Base-by-base conservation (phyloP, 2,113 vertebrate genomes). In the Phylloscopus trochilus region DNA sequence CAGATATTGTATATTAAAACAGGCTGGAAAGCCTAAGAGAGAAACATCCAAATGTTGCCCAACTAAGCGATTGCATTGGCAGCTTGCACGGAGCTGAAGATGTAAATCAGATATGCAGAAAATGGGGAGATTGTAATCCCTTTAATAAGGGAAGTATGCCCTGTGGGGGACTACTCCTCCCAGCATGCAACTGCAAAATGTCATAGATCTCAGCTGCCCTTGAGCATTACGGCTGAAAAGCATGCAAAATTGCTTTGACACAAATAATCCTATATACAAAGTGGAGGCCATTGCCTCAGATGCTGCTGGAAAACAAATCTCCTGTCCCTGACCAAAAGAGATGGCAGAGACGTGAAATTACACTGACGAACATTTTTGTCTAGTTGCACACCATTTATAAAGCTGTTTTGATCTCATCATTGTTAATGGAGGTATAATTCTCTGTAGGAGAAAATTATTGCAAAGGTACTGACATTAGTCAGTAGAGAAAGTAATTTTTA, bases 1-100 rank as follows among this genome's bases (percentile, higher is more conserved):
- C 77, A 96, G 86, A 97, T 93, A 96, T 75, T 92, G 69, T 95
- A 58, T 89, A 96, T 90, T 92, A 72, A 94, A 93, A 90, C 44
- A 76, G 80, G 37, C 88, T 96, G 88, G 72, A 96, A 96, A 91
- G 83, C 37, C 76, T 83, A 69, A 70, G 82, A 77, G 47, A 92
- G 76, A 86, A 92, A 64, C 60, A 68, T 64, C 80, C 76, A 89
- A 92, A 81, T 37, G 23, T 51, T 96, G 93, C 94, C 93, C 88
- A 96, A 39, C 8, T 13, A 69, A 87, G 41, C 0, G 0, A 49
- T 2, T 75, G 67, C 52, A 28, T 44, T 93, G 92, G 87, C 82
- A 88, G 53, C 68, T 86, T 4, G 1, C 39, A 21, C 27, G 60
- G 74, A 88, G 64, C 85, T 84, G 90, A 78, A 87, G 79, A 62